Percentiles rank a stretch among this genome's conserved stretches.
Evolutionary conservation across 2,113 vertebrate species (phyloP).

Genomic region (Cygnus atratus): DNA sequence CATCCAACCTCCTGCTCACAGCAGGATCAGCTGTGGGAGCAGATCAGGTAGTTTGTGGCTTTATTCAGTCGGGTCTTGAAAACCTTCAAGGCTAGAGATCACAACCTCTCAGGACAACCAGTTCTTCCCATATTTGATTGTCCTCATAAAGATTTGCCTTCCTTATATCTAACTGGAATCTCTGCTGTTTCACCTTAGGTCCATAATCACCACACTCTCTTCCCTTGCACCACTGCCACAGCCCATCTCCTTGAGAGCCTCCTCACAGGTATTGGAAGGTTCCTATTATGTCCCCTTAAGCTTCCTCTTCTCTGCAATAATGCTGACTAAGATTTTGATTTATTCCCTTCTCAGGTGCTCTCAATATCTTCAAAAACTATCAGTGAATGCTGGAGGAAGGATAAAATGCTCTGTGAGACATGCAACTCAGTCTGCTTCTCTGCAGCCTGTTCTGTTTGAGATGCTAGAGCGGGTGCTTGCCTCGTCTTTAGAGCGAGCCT

Average conservation of each 20-base stretch:
- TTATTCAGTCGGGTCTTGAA: not conserved
- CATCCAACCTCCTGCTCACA: not conserved
- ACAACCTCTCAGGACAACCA: not conserved
- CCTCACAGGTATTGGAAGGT: not conserved
- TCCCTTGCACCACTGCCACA: too few relatives aligned
- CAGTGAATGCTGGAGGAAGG: not conserved
- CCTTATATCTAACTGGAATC: not conserved
- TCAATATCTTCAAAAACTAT: not conserved
- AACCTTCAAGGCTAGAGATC: not conserved
- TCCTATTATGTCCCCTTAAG: not conserved
- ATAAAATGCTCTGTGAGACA: not conserved
- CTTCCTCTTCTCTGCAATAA: not conserved
- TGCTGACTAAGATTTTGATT: not conserved
- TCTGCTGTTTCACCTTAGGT: not conserved
- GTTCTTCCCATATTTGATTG: too few relatives aligned
- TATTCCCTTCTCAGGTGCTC: not conserved
- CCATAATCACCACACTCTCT: not conserved
- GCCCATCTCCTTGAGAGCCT: not conserved
- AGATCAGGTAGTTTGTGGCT: not conserved
- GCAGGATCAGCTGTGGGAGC: not conserved
- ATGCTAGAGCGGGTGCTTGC: not conserved
- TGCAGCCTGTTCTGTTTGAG: accelerated
- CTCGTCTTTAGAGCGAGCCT: not conserved
- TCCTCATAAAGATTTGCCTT: not conserved
- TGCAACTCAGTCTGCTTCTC: not conserved